Evolutionary conservation across 2,888 invertebrate genomes (phyloP), one percentile per base, ranked within the genome.

Genomic region (Proisotoma minuta): DNA sequence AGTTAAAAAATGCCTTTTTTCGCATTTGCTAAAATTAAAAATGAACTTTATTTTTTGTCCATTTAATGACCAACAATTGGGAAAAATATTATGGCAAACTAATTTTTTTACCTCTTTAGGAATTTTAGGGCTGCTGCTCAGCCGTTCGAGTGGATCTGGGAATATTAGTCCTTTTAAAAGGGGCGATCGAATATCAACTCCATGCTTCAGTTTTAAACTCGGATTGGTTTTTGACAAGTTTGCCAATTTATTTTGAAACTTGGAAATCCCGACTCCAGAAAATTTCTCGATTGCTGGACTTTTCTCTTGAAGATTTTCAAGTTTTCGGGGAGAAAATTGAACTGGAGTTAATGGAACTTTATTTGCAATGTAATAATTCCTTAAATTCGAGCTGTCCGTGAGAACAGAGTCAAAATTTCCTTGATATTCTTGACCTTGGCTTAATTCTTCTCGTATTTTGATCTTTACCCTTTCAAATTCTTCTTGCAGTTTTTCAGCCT

Each of bases 381-480:
- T 12, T 27, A 51, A 28, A 27, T 51, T 51, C 15, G 51, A 51
- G 28, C n/a, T 51, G 28, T 51, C 51, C 28, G 18, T 27, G 27
- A 51, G n/a, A 51, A 51, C 28, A 12, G 51, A 51, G 18, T n/a
- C n/a, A n/a, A n/a, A n/a, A n/a, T n/a, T n/a, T n/a, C n/a, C n/a
- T n/a, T n/a, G n/a, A n/a, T n/a, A n/a, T n/a, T n/a, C n/a, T n/a
- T n/a, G n/a, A n/a, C n/a, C n/a, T n/a, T n/a, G n/a, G n/a, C n/a
- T n/a, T n/a, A n/a, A n/a, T 40, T 66, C 62, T n/a, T 49, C 60
- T 18, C 65, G 43, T 10, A 87, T 77, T 62, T 83, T 76, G 65
- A 80, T 80, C 74, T 87, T 85, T 74, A 87, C 87, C 53, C 82
- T 82, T 68, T 86, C 84, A 72, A 87, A 87, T 48, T 83, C 81